These are phyloP conservation scores for Metaphire vulgaris DNA, from an alignment of 1,140 invertebrate species.

Conservation along the genomic window DNA sequence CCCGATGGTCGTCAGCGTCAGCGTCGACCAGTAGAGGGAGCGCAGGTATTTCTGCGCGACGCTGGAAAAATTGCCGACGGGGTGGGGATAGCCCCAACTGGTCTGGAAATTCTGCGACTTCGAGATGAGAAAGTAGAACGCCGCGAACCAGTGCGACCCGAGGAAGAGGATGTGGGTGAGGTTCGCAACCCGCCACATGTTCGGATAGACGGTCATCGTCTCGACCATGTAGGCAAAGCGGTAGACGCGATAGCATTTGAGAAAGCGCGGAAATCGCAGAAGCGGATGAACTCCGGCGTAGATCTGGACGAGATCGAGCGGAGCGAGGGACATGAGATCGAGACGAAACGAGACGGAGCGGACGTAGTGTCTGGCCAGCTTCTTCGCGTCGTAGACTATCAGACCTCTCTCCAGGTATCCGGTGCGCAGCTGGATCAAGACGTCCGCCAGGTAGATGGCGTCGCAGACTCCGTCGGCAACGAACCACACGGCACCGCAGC, in stretches of 20 bases:
- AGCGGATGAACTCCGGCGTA: conserved; percentile 45
- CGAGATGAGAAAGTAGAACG: conserved; percentile 89
- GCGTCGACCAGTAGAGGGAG: conserved; percentile 90
- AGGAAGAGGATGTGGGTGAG: conserved; percentile 88
- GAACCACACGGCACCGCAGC: conserved; percentile 64
- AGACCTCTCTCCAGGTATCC: conserved; percentile 92
- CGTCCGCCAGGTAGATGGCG: conserved; percentile 75
- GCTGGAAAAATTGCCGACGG: conserved; percentile 65
- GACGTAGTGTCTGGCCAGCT: conserved; percentile 80
- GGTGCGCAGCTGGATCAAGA: conserved; percentile 82
- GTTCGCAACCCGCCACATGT: conserved; percentile 91
- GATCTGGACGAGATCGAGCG: conserved; percentile 74
- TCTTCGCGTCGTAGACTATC: conserved; percentile 84
- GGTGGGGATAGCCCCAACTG: conserved; percentile 81
- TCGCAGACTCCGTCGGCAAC: conserved; percentile 75
- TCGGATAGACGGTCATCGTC: conserved; percentile 87
- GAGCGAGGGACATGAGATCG: conserved; percentile 73
- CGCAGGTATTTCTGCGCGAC: conserved; percentile 85
- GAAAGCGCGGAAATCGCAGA: conserved; percentile 54
- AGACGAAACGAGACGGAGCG: conserved; percentile 76
- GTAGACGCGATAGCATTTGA: conserved; percentile 78
- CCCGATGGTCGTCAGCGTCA: conserved; percentile 87
- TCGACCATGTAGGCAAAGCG: conserved; percentile 93
- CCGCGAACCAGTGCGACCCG: conserved; percentile 93
- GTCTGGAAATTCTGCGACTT: conserved; percentile 83